Conservation (phyloP, 2,888 invertebrate genomes). For the Lepetodrilus schrolli region DNA sequence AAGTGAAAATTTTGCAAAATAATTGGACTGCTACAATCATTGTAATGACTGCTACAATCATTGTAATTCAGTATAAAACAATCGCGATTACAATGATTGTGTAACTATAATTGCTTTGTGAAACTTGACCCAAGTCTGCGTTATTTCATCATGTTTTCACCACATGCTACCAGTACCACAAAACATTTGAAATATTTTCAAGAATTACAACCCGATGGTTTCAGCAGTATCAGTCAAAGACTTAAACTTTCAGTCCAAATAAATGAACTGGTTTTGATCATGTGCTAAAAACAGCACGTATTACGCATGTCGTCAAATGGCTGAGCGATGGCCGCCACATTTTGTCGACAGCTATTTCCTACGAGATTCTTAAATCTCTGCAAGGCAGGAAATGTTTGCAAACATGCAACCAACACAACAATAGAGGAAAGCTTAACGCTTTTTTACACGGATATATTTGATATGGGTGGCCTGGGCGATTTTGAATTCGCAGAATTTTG, state of each 20-base stretch:
- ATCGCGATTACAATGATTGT: no score
- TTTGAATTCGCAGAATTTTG: not conserved
- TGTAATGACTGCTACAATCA: no score
- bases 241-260: not conserved
- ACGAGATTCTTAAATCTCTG: not conserved
- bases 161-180: no score
- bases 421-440: not conserved
- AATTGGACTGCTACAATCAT: no score
- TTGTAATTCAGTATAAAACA: no score
- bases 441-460: not conserved
- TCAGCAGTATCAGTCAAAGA: constrained; percentile 1
- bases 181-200: not conserved
- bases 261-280: not conserved
- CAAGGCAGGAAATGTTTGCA: not conserved
- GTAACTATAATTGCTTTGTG: no score
- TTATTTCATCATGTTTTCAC: no score
- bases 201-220: not conserved
- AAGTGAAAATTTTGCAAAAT: no score
- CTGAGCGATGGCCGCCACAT: not conserved
- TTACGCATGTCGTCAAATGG: not conserved
- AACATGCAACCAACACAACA: not conserved
- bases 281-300: not conserved
- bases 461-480: not conserved
- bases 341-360: constrained; percentile 5
- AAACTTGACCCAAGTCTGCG: no score